Conservation (phyloP, 2,888 invertebrate genomes). For the Beris chalybata region DNA sequence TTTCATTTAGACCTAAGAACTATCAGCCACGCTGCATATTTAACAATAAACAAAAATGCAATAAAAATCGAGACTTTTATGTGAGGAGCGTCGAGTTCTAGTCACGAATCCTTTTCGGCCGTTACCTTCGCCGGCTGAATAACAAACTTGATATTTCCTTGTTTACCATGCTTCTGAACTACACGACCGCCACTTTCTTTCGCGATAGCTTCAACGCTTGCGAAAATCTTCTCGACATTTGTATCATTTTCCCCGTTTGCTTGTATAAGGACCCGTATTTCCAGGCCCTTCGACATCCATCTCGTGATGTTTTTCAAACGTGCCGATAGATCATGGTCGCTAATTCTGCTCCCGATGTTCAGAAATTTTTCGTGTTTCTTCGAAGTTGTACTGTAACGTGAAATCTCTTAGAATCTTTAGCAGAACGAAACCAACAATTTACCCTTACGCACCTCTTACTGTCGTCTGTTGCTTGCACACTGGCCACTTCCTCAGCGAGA, state of each 20-base stretch:
- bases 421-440: background rate
- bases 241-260: constrained; percentile 42
- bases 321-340: constrained; percentile 67
- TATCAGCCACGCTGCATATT: constrained; percentile 24
- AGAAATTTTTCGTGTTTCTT: constrained; percentile 67
- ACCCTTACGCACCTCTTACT: background rate
- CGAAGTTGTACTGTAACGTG: constrained; percentile 40
- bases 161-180: constrained; percentile 66
- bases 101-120: constrained; percentile 20
- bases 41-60: constrained; percentile 11
- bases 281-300: constrained; percentile 67
- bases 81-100: background rate
- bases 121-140: constrained; percentile 57
- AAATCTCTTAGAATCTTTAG: background rate
- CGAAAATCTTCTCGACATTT: constrained; percentile 60
- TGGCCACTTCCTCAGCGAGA: constrained; percentile 60
- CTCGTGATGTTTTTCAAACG: constrained; percentile 67
- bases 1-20: constrained; percentile 14
- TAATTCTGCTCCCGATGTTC: constrained; percentile 64
- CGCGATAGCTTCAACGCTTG: constrained; percentile 59
- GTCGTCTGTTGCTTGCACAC: constrained; percentile 42
- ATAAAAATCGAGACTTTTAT: constrained; percentile 4
- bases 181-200: constrained; percentile 60
- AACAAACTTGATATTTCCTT: constrained; percentile 64
- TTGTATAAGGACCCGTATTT: constrained; percentile 58